Evolutionary conservation across 2,113 vertebrate genomes (phyloP).

Genomic region (Centropus bengalensis): DNA sequence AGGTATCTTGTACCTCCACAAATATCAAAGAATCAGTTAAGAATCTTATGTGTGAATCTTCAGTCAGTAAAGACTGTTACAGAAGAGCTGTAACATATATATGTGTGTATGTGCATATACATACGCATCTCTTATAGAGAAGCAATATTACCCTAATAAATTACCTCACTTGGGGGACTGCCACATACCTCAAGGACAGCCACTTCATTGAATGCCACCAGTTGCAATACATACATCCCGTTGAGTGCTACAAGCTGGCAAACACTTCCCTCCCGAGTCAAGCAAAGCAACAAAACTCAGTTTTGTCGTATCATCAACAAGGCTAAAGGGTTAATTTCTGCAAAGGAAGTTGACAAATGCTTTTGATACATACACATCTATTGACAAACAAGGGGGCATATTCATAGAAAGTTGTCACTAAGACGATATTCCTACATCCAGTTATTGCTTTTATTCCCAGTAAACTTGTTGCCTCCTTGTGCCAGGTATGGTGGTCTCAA

Average conservation of each 20-base stretch:
- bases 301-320: rapidly evolving
- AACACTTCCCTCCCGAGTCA: neutral
- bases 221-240: neutral
- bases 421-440: neutral
- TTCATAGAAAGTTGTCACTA: neutral
- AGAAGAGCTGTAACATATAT: neutral
- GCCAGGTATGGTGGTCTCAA: neutral
- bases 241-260: neutral
- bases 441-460: neutral
- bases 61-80: neutral
- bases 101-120: no score
- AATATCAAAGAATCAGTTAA: neutral
- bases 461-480: neutral
- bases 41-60: neutral
- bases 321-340: neutral
- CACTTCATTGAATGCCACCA: neutral
- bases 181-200: neutral
- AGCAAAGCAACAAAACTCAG: neutral
- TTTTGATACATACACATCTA: neutral
- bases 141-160: neutral
- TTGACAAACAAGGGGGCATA: neutral
- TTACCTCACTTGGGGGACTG: neutral
- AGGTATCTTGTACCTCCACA: neutral
- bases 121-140: neutral
- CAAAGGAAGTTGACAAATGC: rapidly evolving